Evolutionary conservation across 2,113 vertebrate genomes (phyloP).

Genomic region (Rhinopomastus cyanomelas): DNA sequence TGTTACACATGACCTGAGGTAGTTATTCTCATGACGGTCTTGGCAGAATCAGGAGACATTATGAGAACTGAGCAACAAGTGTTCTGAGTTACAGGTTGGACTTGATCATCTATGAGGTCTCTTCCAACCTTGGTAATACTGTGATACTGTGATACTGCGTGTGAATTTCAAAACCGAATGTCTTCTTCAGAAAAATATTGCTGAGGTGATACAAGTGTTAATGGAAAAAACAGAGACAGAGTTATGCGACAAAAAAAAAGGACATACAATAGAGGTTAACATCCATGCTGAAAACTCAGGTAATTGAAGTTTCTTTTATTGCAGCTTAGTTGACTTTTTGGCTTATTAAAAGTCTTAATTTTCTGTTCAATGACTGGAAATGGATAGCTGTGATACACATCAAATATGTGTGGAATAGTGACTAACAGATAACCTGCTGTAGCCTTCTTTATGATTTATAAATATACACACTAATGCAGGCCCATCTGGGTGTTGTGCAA

Average conservation of each 20-base stretch:
- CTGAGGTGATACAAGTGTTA: background rate
- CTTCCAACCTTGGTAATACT: too few relatives aligned
- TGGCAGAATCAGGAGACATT: background rate
- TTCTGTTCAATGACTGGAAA: background rate
- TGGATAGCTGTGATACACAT: background rate
- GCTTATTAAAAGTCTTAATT: background rate
- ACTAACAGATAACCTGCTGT: background rate
- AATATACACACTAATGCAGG: background rate
- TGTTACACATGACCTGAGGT: background rate
- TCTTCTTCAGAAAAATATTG: background rate
- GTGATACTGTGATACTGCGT: too few relatives aligned
- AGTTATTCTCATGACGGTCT: background rate
- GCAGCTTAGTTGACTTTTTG: background rate
- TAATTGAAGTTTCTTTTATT: background rate
- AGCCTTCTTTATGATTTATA: background rate
- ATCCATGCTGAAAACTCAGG: background rate
- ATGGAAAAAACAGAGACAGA: background rate
- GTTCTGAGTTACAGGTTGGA: too few relatives aligned
- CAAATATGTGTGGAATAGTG: background rate
- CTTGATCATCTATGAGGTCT: too few relatives aligned
- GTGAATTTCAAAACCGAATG: background rate
- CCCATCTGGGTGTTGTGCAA: accelerated
- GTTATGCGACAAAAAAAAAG: background rate
- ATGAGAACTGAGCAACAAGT: background rate
- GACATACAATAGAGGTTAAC: background rate